Evolutionary conservation across 2,113 vertebrate species (phyloP), one percentile per base, ranked within the genome.

Genomic region (Tretioscincus oriximinensis): DNA sequence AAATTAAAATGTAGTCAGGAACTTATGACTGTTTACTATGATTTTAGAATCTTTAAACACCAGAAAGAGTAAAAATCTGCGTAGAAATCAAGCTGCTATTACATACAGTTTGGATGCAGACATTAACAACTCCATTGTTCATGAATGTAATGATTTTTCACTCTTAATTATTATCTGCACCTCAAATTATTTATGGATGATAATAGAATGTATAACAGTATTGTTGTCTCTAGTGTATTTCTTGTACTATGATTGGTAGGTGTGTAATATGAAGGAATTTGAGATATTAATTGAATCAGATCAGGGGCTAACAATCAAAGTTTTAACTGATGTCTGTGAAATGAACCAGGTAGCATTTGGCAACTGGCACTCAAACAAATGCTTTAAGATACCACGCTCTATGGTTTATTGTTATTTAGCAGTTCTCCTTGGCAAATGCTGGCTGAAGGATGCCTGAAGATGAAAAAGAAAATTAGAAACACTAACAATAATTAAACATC

Each of bases 311-410:
- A 65, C 6, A 69, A 26, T 35, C 16, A 67, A 76, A 29, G 21
- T 35, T 84, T 66, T 51, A 11, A 47, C 51, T 78, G 71, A 85
- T 21, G 26, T 47, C 1, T 5, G 22, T 0, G 0, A 58, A 66
- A 81, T 5, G n/a, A 64, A 63, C 51, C 24, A 84, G 16, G 49
- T 60, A 18, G 81, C 71, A 72, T 69, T 63, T 87, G 78, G 49
- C 76, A 81, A 75, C 16, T 66, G 28, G 64, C 9, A 73, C 60
- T n/a, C 26, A 72, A 60, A 9, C n/a, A 54, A 31, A 70, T 20
- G 67, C 79, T 61, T 58, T 84, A 81, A 67, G 26, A 28, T 29
- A 76, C 28, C 45, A 60, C 28, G 22, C 31, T 41, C 35, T 65
- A 54, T 1, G 0, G 61, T 82, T 84, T 77, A 83, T 76, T 85